Evolutionary conservation across 1,140 invertebrate genomes (phyloP).

Genomic region (Onthophagus taurus): DNA sequence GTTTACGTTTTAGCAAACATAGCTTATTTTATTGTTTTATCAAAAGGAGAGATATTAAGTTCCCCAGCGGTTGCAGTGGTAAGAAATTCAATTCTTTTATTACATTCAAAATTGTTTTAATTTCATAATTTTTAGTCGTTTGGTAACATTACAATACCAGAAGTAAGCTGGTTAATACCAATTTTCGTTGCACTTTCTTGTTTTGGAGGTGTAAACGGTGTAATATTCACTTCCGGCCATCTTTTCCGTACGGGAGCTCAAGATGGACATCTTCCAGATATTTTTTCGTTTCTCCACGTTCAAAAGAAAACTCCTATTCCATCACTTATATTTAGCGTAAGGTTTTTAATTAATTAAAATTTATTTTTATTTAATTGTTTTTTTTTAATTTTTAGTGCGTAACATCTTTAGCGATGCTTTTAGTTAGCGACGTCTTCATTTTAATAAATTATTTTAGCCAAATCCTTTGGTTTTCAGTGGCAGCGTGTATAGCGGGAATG

Average conservation of each 20-base stretch:
- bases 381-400: conserved; percentile 61
- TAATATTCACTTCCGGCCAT: conserved; percentile 79
- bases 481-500: conserved; percentile 65
- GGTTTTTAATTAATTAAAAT: conserved; percentile 16
- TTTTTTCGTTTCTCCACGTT: conserved; percentile 70
- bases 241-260: conserved; percentile 68
- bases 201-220: conserved; percentile 84
- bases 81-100: conserved; percentile 27
- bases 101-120: not conserved
- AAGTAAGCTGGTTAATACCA: conserved; percentile 72
- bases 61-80: conserved; percentile 79
- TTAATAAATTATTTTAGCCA: conserved; percentile 76
- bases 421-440: conserved; percentile 57
- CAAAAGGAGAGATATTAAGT: conserved; percentile 63
- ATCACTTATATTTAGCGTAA: conserved; percentile 67
- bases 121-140: conserved; percentile 48
- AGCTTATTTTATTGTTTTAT: conserved; percentile 80
- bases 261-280: conserved; percentile 70
- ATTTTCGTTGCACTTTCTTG: conserved; percentile 79
- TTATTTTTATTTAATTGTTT: conserved; percentile 23
- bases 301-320: conserved; percentile 71
- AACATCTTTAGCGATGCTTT: conserved; percentile 61
- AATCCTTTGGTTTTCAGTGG: conserved; percentile 69
- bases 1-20: conserved; percentile 84
- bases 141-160: conserved; percentile 66